Base-by-base conservation (phyloP, 1,140 invertebrate genomes). In the Rhopalosiphum padi region DNA sequence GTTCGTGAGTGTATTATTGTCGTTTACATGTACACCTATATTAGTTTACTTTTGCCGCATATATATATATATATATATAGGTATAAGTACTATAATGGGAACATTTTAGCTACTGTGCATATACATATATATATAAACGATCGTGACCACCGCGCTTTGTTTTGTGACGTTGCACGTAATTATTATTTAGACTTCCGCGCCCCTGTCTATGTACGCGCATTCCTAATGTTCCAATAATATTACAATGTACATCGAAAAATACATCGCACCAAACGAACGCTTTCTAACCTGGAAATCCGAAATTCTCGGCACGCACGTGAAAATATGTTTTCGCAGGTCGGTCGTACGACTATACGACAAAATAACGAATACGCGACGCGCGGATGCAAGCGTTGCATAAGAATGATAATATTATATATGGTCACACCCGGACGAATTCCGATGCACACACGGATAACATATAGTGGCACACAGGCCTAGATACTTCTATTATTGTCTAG, bases 351-450 rank as follows among this genome's bases (percentile, higher is more conserved):
- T 5, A 91, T 55, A 21, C 48, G 35, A 91, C 43, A 9, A 91
- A 22, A 35, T 51, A 51, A 46, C 46, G 46, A 41, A 41, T 46
- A 77, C 25, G 30, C 43, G n/a, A 37, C n/a, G 8, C n/a, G 60
- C 60, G 60, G 60, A 77, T 77, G 60, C 30, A n/a, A n/a, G 35
- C 2, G 35, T 92, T 85, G 91, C 91, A 85, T 92, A 85, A 85
- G n/a, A 92, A 85, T 85, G 82, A 85, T 30, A 87, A n/a, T 77
- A 68, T n/a, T 68, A 60, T 60, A 60, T 30, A 87, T 53, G 91
- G 91, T 92, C 91, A 53, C 91, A 85, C 91, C 91, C 46, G 43
- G 91, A 92, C 46, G 82, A 85, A 85, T 92, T 83, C 91, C 91
- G 23, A 85, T 18, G 68, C 43, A 48, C 55, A 77, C 25, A 21